A percentile compares a stretch with the other conserved stretches of the same genome.
Conservation (phyloP, 2,888 invertebrate genomes). For the Drymonia ruficornis region DNA sequence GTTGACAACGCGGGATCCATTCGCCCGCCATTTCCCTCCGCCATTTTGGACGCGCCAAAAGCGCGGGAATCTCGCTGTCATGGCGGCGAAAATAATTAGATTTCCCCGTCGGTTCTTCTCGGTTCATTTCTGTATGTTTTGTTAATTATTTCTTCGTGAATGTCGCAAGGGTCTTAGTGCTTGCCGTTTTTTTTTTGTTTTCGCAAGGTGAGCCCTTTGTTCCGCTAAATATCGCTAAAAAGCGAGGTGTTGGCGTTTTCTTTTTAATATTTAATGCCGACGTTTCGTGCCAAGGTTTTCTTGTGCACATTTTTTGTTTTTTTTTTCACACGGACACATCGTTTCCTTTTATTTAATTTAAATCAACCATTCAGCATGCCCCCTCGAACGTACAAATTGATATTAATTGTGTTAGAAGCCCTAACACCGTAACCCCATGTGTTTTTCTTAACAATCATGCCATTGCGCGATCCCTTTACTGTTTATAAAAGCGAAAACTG, state of each 20-base stretch:
- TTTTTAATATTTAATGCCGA: slow-evolving; percentile 54
- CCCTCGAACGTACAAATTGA: slow-evolving; percentile 72
- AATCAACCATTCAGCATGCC: slow-evolving; percentile 44
- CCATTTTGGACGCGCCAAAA: slow-evolving; percentile 67
- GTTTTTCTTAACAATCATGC: slow-evolving; percentile 80
- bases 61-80: slow-evolving; percentile 77
- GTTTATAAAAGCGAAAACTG: slow-evolving; percentile 36
- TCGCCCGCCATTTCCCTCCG: slow-evolving; percentile 52
- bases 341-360: slow-evolving; percentile 24
- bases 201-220: slow-evolving; percentile 46
- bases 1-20: slow-evolving; percentile 67
- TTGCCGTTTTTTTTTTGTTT: slow-evolving; percentile 43
- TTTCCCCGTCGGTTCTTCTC: slow-evolving; percentile 69
- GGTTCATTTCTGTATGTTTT: slow-evolving; percentile 80
- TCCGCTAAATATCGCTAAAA: slow-evolving; percentile 52
- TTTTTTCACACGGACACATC: slow-evolving; percentile 5
- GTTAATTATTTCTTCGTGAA: slow-evolving; percentile 76
- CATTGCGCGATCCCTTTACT: slow-evolving; percentile 55
- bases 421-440: slow-evolving; percentile 71
- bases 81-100: slow-evolving; percentile 81
- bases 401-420: slow-evolving; percentile 80
- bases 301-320: slow-evolving; percentile 11
- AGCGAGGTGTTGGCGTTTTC: slow-evolving; percentile 48
- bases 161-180: slow-evolving; percentile 50
- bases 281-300: slow-evolving; percentile 32